Evolutionary conservation across 2,888 invertebrate species (phyloP).

Genomic region (Formica aserva): DNA sequence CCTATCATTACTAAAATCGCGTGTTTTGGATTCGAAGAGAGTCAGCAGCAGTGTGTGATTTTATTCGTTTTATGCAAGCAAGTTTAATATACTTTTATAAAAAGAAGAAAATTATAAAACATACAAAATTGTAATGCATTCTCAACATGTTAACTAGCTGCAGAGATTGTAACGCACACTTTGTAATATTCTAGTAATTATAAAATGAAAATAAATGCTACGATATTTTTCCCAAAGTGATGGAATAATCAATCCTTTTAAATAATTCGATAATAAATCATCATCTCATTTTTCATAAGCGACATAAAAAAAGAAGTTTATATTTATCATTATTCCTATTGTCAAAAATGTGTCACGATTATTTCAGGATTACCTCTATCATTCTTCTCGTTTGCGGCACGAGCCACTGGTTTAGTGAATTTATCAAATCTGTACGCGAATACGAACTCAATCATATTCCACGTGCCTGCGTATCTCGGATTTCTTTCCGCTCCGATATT

Average conservation of each 20-base stretch:
- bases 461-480: constrained; percentile 18
- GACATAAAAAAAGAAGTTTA: not conserved
- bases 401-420: not conserved
- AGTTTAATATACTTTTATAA: not conserved
- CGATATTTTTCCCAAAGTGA: not conserved
- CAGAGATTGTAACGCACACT: too few species aligned
- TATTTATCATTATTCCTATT: not conserved
- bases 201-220: not conserved
- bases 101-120: not conserved
- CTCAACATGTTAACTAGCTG: too few species aligned
- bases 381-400: not conserved
- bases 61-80: not conserved
- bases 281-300: not conserved
- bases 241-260: constrained; percentile 4
- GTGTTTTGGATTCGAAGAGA: not conserved
- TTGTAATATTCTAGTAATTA: not conserved
- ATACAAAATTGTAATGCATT: too few species aligned
- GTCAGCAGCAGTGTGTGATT: not conserved
- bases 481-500: constrained; percentile 42
- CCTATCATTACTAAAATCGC: not conserved
- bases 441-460: not conserved
- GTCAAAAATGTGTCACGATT: not conserved
- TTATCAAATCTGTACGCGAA: constrained; percentile 9
- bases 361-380: not conserved
- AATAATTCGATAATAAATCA: not conserved